These are phyloP conservation scores for Zoanthus solanderi DNA, from an alignment of 92 coral and sea anemone species.

Conservation along the genomic window DNA sequence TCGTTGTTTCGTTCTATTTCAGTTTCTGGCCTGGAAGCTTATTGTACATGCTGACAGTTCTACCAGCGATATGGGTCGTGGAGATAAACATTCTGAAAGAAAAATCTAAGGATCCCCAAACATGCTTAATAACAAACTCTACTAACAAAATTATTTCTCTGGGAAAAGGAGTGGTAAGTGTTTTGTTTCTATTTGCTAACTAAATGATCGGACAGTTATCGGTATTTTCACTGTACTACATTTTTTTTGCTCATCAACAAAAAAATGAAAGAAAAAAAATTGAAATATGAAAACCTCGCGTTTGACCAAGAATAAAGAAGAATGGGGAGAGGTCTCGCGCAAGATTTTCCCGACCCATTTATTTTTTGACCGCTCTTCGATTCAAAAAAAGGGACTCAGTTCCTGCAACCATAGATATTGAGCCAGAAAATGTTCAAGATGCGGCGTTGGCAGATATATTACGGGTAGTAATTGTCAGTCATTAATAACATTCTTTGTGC, in stretches of 20 bases:
- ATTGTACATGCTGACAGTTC: constrained; percentile 83
- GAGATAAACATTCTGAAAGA: constrained; percentile 79
- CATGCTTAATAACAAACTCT: constrained; percentile 30
- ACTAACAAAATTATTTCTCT: not conserved
- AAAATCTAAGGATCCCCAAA: constrained; percentile 41
- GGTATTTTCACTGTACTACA: too few species aligned
- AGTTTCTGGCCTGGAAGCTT: constrained; percentile 99
- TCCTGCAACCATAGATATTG: too few species aligned
- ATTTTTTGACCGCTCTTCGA: too few species aligned
- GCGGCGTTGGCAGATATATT: not conserved
- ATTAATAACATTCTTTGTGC: not conserved
- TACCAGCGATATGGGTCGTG: constrained; percentile 93
- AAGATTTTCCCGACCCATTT: too few species aligned
- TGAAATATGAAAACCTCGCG: too few species aligned
- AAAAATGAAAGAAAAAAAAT: too few species aligned
- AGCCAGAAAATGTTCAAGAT: too few species aligned
- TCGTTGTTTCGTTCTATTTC: constrained; percentile 10
- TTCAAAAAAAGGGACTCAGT: too few species aligned
- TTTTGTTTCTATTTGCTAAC: not conserved
- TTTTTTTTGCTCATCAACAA: too few species aligned
- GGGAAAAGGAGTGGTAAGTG: constrained; percentile 75
- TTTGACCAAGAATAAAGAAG: too few species aligned
- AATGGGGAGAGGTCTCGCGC: too few species aligned
- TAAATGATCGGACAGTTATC: not conserved
- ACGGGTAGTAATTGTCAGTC: not conserved